Evolutionary conservation across 2,888 invertebrate species (phyloP).

Genomic region (Drosophila kokeensis): DNA sequence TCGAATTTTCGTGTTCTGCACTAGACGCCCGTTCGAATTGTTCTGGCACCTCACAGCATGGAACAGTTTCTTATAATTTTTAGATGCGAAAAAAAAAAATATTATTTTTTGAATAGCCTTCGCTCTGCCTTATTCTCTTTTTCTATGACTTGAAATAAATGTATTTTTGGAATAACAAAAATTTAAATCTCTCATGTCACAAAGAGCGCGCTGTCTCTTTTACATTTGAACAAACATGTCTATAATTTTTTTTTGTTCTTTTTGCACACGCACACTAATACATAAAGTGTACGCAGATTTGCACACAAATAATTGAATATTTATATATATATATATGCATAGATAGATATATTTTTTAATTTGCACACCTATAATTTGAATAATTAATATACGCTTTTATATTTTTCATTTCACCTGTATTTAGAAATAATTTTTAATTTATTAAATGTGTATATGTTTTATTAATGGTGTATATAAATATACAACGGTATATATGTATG

Average conservation of each 20-base stretch:
- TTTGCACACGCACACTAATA: constrained; percentile 27
- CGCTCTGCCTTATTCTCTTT: constrained; percentile 48
- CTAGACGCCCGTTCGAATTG: constrained; percentile 85
- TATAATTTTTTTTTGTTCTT: constrained; percentile 36
- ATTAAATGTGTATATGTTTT: neutral
- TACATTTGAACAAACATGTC: constrained; percentile 28
- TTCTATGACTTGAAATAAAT: constrained; percentile 68
- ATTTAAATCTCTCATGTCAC: constrained; percentile 61
- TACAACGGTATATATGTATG: neutral
- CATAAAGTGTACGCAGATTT: neutral
- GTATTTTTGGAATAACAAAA: constrained; percentile 85
- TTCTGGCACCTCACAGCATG: constrained; percentile 79
- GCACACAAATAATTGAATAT: constrained; percentile 25
- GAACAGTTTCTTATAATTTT: constrained; percentile 82
- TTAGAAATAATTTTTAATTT: neutral
- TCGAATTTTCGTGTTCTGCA: constrained; percentile 81
- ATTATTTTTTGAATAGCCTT: constrained; percentile 46
- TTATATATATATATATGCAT: neutral
- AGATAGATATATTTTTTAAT: neutral
- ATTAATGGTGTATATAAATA: neutral
- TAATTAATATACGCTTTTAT: neutral
- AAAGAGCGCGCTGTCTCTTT: constrained; percentile 60
- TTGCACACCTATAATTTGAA: neutral
- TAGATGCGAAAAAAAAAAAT: constrained; percentile 56
- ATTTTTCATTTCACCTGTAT: neutral